Evolutionary conservation across 2,797 vertebrate genomes (phyloP).

Genomic region (Acanthopagrus latus): DNA sequence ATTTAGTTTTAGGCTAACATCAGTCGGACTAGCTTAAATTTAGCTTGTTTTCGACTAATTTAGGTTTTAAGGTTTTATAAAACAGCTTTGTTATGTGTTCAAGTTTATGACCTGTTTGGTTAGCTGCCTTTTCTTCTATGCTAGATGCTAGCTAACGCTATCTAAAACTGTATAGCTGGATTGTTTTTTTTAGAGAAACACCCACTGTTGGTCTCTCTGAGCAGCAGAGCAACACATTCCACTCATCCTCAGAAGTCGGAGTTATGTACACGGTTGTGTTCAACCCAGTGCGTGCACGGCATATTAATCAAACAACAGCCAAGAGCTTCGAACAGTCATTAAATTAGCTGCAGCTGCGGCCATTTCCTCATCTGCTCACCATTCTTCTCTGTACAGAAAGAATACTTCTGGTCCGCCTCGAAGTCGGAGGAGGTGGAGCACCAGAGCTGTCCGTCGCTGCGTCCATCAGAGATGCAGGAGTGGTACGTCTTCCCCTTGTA

Average conservation of each 20-base stretch:
- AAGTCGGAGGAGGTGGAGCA: conserved; percentile 96
- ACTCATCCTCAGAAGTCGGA: neutral
- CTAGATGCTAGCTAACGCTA: neutral
- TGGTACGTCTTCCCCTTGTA: conserved; percentile 94
- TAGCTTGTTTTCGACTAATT: too few species aligned
- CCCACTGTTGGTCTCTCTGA: conserved; percentile 3
- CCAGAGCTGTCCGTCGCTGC: conserved; percentile 94
- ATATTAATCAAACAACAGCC: neutral
- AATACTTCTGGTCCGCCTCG: conserved; percentile 92
- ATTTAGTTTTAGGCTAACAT: neutral
- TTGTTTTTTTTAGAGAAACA: neutral
- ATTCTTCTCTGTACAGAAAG: conserved; percentile 94
- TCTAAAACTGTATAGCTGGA: neutral
- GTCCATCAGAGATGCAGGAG: conserved; percentile 93
- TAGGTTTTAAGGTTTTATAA: too few species aligned
- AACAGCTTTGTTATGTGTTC: too few species aligned
- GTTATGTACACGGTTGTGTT: neutral
- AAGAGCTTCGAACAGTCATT: neutral
- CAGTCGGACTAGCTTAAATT: too few species aligned
- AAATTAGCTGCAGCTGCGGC: neutral
- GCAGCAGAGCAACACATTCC: neutral
- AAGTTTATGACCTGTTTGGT: too few species aligned
- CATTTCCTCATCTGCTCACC: conserved; percentile 78
- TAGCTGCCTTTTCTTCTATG: neutral
- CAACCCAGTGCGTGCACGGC: neutral